phyloP scores from a whole-genome alignment of 64 coral and sea anemone genomes.

The Montipora efflorescens region DNA sequence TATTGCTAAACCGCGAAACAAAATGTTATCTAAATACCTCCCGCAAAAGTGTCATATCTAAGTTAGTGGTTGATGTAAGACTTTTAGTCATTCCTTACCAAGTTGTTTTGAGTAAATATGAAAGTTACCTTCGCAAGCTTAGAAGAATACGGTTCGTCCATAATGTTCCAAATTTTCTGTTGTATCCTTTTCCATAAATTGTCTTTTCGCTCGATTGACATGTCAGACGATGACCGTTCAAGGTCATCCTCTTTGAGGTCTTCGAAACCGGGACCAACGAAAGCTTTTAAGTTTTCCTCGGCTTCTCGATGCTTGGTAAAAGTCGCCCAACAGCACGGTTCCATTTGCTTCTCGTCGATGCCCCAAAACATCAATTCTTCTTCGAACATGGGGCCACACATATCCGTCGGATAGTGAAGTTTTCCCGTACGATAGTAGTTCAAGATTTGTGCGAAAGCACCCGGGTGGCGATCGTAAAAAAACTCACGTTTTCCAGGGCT shows the following conservation, averaged over 20 bases:
- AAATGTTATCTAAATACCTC: not conserved
- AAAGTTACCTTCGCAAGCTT: conserved; percentile 76
- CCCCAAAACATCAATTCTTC: conserved; percentile 92
- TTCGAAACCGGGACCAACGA: conserved; percentile 90
- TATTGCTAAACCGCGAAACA: not conserved
- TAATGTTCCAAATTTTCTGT: conserved; percentile 85
- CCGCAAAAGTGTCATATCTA: not conserved
- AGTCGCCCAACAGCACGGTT: conserved; percentile 90
- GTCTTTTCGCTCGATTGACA: conserved; percentile 38
- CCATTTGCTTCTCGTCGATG: conserved; percentile 97
- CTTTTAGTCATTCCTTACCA: not conserved
- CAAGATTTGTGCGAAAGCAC: conserved; percentile 83
- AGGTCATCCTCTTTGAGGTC: conserved; percentile 60
- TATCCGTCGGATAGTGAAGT: conserved; percentile 90
- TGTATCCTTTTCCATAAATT: conserved; percentile 73
- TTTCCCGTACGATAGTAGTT: conserved; percentile 95
- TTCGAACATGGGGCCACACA: conserved; percentile 92
- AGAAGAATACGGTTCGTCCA: conserved; percentile 90
- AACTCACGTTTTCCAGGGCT: conserved; percentile 74
- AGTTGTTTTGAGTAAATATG: not conserved
- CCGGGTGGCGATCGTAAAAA: conserved; percentile 91
- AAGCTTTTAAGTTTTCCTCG: conserved; percentile 87
- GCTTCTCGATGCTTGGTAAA: conserved; percentile 93
- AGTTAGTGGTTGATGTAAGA: not conserved
- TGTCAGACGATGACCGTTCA: conserved; percentile 18